Percentiles rank a stretch among this genome's conserved stretches.
Conservation (phyloP, 2,797 vertebrate species). For the Melanogrammus aeglefinus region DNA sequence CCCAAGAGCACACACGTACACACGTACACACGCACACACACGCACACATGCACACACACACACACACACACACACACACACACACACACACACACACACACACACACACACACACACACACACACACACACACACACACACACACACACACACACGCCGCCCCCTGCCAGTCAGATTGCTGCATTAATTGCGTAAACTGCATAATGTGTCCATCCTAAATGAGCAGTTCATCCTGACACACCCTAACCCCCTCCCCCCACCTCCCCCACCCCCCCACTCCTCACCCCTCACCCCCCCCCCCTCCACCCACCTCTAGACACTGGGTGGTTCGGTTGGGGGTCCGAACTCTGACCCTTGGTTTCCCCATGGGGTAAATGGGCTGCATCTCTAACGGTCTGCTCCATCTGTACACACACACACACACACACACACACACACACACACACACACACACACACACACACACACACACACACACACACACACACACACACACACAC, state of each 20-base stretch:
- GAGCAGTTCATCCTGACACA: conserved; percentile 9
- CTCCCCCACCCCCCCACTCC: neutral
- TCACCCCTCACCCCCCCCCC: conserved; percentile 41
- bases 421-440: no score
- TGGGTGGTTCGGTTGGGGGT: conserved; percentile 45
- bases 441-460: no score
- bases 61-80: conserved; percentile 19
- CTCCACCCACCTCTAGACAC: conserved; percentile 37
- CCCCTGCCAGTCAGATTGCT: conserved; percentile 31
- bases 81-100: neutral
- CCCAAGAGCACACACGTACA: neutral
- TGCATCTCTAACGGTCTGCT: conserved; percentile 60
- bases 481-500: no score
- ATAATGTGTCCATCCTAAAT: conserved; percentile 44
- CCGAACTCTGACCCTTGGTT: conserved; percentile 62
- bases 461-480: no score
- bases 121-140: conserved; percentile 13
- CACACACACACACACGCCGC: conserved; percentile 20
- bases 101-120: conserved; percentile 27
- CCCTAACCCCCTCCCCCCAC: conserved; percentile 44
- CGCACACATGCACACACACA: conserved; percentile 14
- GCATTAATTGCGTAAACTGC: conserved; percentile 62
- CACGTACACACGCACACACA: neutral
- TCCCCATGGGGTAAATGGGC: conserved; percentile 50
- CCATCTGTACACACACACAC: conserved; percentile 52